A percentile compares a stretch with the other conserved stretches of the same genome.
phyloP scores from a whole-genome alignment of 2,113 vertebrate species.

The Carassius auratus region DNA sequence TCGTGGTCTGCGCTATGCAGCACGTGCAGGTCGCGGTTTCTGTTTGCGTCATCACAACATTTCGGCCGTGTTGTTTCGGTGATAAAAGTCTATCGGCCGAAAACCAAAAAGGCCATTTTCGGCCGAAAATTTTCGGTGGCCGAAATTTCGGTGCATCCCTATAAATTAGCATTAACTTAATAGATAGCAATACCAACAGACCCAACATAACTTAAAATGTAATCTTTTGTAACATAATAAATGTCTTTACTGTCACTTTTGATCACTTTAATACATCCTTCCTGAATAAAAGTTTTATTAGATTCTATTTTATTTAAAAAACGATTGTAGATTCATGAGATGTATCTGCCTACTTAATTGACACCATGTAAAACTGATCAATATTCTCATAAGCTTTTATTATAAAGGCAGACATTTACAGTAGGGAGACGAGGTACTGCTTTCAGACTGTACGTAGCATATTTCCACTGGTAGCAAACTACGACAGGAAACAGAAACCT shows the following conservation, averaged over 20 bases:
- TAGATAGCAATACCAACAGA: neutral
- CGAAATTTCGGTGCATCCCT: no score
- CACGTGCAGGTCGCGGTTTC: no score
- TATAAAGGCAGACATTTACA: neutral
- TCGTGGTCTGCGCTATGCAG: no score
- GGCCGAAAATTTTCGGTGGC: no score
- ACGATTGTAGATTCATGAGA: neutral
- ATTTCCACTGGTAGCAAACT: no score
- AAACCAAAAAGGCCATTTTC: no score
- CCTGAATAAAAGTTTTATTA: no score
- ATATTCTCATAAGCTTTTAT: neutral
- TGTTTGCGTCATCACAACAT: no score
- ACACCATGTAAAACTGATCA: neutral
- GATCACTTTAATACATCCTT: neutral
- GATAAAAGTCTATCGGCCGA: no score
- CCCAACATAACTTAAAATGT: neutral
- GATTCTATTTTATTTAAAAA: neutral
- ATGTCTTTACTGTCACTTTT: neutral
- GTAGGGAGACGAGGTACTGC: neutral
- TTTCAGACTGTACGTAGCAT: no score
- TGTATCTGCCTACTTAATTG: no score
- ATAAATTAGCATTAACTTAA: neutral
- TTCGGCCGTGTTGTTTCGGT: no score
- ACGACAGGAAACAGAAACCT: constrained; percentile 46
- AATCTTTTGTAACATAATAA: neutral